phyloP scores from a whole-genome alignment of 92 coral and sea anemone genomes.

The Palythoa caribaeorum region DNA sequence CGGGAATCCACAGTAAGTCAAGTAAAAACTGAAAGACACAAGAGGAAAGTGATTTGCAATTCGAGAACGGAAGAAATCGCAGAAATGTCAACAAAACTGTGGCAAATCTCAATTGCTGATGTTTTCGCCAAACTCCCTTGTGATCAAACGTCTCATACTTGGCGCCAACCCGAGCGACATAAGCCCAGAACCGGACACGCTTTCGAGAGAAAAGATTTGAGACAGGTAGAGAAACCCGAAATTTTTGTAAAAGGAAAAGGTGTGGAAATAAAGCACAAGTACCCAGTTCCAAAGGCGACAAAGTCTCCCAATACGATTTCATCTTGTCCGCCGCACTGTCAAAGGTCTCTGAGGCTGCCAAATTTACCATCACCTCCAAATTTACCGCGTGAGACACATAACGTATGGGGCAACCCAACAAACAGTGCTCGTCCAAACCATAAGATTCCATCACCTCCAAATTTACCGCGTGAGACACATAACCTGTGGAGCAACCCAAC shows the following conservation, averaged over 20 bases:
- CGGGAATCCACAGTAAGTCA: not conserved
- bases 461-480: not conserved
- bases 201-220: not conserved
- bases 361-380: conserved; percentile 5
- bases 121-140: not conserved
- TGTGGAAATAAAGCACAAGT: not conserved
- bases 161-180: not conserved
- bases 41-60: not conserved
- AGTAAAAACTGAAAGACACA: not conserved
- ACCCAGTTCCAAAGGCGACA: not conserved
- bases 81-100: too few species aligned
- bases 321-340: not conserved
- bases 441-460: not conserved
- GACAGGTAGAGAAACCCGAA: not conserved
- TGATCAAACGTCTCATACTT: not conserved
- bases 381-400: not conserved
- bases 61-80: not conserved
- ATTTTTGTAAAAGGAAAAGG: conserved; percentile 36
- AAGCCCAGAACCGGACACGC: not conserved
- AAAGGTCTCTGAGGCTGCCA: not conserved
- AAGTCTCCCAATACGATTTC: not conserved
- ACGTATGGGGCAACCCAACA: too few species aligned
- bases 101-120: not conserved
- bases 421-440: too few species aligned
- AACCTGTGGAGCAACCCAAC: too few species aligned